Evolutionary conservation across 2,113 vertebrate genomes (phyloP).

Genomic region (Oncorhynchus clarkii): DNA sequence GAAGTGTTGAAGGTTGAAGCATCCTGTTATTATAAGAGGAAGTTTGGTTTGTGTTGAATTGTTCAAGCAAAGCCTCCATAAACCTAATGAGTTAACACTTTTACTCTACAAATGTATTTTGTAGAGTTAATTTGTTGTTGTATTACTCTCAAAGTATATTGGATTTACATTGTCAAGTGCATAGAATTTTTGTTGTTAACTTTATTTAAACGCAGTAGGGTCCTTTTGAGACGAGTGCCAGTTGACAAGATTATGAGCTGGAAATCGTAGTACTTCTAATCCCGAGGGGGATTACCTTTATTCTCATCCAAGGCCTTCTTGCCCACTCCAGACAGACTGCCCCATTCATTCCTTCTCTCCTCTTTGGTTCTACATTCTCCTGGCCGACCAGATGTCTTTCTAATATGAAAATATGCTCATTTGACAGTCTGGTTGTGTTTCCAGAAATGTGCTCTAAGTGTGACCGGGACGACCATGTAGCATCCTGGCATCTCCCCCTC

Average conservation of each 20-base stretch:
- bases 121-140: too few species aligned
- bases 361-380: background rate
- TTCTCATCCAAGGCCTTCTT: constrained; percentile 4
- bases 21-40: background rate
- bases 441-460: background rate
- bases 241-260: constrained; percentile 53
- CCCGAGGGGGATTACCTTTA: constrained; percentile 48
- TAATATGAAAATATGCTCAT: constrained; percentile 1
- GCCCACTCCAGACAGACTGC: constrained; percentile 8
- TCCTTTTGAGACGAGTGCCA: constrained; percentile 33
- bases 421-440: background rate
- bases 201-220: constrained; percentile 7
- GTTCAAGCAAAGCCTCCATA: background rate
- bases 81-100: too few species aligned
- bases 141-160: too few species aligned
- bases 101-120: too few species aligned
- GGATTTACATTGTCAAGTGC: too few species aligned
- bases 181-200: background rate
- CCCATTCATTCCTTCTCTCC: constrained; percentile 13
- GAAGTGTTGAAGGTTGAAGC: background rate
- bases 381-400: constrained; percentile 33
- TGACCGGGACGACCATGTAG: background rate
- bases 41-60: background rate
- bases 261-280: constrained; percentile 40
- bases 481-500: background rate